phyloP scores from a whole-genome alignment of 2,888 invertebrate genomes.

The Penaeus monodon region DNA sequence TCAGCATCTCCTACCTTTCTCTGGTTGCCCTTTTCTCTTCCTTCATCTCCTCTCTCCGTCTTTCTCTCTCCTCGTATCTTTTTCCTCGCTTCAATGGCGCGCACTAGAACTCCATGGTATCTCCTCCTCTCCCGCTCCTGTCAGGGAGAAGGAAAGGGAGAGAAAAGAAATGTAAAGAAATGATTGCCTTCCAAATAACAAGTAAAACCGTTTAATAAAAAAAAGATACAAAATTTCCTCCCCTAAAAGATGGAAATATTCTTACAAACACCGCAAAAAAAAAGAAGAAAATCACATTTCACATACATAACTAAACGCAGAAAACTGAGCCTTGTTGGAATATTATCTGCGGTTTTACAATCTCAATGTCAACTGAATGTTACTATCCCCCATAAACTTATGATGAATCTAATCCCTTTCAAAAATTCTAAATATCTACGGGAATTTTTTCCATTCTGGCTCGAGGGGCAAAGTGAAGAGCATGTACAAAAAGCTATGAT shows the following conservation, averaged over 20 bases:
- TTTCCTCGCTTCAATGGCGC: conserved; percentile 88
- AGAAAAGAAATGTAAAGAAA: neutral
- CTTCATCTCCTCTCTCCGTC: conserved; percentile 78
- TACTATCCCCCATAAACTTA: neutral
- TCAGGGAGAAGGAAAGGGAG: conserved; percentile 14
- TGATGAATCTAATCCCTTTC: neutral
- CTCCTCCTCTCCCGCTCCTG: conserved; percentile 89
- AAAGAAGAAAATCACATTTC: conserved; percentile 12
- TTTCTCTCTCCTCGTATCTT: conserved; percentile 88
- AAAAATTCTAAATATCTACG: neutral
- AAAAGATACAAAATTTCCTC: conserved; percentile 11
- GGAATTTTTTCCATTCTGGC: too few relatives aligned
- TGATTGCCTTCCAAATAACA: neutral
- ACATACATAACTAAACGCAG: conserved; percentile 12
- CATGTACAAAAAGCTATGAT: too few relatives aligned
- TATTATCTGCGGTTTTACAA: conserved; percentile 24
- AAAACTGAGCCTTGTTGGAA: conserved; percentile 58
- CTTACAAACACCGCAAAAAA: neutral
- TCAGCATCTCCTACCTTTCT: conserved; percentile 72
- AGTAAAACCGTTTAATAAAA: neutral
- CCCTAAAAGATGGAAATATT: neutral
- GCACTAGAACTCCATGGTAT: conserved; percentile 90
- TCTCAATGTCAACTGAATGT: neutral
- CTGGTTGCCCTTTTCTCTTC: conserved; percentile 87
- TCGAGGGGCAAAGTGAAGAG: too few relatives aligned